A percentile compares a stretch with the other conserved stretches of the same genome.
phyloP scores from a whole-genome alignment of 2,888 invertebrate genomes.

The Adela reaumurella region DNA sequence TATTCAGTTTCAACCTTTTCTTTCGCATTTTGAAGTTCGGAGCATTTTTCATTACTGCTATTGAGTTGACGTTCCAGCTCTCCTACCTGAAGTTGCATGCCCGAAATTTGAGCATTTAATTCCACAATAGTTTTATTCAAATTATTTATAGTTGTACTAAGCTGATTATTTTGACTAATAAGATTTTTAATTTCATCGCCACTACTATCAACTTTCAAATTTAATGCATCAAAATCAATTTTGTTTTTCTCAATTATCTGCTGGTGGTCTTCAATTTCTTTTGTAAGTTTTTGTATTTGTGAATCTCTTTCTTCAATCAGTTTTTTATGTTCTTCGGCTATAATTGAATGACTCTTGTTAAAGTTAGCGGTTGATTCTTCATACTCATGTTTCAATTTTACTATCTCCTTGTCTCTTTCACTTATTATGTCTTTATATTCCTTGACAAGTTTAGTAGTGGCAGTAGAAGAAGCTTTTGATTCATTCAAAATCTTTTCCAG shows the following conservation, averaged over 20 bases:
- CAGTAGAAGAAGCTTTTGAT: conserved; percentile 28
- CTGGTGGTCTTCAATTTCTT: conserved; percentile 46
- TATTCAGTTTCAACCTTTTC: conserved; percentile 59
- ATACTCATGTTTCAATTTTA: conserved; percentile 48
- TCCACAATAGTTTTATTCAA: conserved; percentile 32
- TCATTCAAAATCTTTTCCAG: conserved; percentile 36
- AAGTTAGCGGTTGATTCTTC: conserved; percentile 44
- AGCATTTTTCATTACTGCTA: conserved; percentile 53
- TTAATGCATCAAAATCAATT: conserved; percentile 42
- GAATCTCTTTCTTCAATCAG: conserved; percentile 48
- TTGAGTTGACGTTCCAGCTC: conserved; percentile 56
- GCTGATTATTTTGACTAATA: conserved; percentile 40
- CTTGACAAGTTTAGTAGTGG: conserved; percentile 37
- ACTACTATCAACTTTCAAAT: conserved; percentile 41
- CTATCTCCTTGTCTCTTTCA: conserved; percentile 53
- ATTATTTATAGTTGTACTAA: conserved; percentile 38
- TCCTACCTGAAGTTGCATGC: conserved; percentile 51
- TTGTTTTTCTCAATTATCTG: conserved; percentile 42
- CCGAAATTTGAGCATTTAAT: conserved; percentile 34
- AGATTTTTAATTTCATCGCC: conserved; percentile 37
- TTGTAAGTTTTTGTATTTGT: conserved; percentile 45
- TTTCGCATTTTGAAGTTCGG: conserved; percentile 53
- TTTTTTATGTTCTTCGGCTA: conserved; percentile 48
- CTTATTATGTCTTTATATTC: conserved; percentile 49
- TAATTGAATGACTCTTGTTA: conserved; percentile 47